Evolutionary conservation across 1,140 invertebrate genomes (phyloP).

Genomic region (Diabrotica virgifera): DNA sequence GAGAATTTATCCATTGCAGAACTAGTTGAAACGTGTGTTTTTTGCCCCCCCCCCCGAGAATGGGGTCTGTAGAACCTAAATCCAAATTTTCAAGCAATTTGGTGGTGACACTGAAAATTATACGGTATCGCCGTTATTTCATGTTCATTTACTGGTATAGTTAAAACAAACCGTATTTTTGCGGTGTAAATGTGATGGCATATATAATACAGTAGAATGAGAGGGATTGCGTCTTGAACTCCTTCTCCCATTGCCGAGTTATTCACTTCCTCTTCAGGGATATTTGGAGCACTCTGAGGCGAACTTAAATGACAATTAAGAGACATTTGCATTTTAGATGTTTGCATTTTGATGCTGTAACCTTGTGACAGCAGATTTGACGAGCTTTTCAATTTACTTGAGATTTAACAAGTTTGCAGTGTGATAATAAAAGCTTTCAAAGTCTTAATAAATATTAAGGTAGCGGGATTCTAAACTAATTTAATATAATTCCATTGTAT

Average conservation of each 20-base stretch:
- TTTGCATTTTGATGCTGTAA: neutral
- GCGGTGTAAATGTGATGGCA: too few relatives aligned
- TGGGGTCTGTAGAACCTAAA: too few relatives aligned
- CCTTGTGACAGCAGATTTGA: neutral
- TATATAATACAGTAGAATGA: neutral
- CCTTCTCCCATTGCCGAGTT: neutral
- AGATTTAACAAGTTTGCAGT: neutral
- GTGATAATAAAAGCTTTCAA: neutral
- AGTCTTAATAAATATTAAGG: too few relatives aligned
- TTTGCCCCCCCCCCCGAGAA: too few relatives aligned
- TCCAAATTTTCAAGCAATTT: too few relatives aligned
- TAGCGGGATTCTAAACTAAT: too few relatives aligned
- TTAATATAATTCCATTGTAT: too few relatives aligned
- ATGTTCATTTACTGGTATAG: neutral
- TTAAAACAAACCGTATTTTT: too few relatives aligned
- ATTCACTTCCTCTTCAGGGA: neutral
- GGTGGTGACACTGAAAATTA: too few relatives aligned
- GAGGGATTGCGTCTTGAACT: neutral
- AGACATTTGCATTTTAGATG: conserved; percentile 1
- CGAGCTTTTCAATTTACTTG: neutral
- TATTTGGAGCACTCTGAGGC: neutral
- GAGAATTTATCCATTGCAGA: too few relatives aligned
- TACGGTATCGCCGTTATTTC: too few relatives aligned
- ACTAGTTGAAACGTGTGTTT: too few relatives aligned
- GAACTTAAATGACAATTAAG: conserved; percentile 3